phyloP scores from a whole-genome alignment of 2,797 vertebrate species.

The Sebastes umbrosus region DNA sequence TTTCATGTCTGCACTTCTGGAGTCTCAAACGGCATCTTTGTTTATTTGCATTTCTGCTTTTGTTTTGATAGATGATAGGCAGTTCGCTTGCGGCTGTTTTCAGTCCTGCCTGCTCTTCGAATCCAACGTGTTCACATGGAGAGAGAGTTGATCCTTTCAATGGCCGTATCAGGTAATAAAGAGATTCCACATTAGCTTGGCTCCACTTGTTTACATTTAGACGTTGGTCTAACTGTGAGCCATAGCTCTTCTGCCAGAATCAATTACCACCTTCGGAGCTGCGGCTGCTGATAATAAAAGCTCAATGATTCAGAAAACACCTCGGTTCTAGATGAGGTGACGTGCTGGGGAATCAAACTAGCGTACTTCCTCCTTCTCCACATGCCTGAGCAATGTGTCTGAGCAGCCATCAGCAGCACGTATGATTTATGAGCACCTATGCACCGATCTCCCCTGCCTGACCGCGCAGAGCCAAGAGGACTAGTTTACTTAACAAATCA shows the following conservation, averaged over 20 bases:
- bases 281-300: constrained; percentile 49
- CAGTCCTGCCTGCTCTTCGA: neutral
- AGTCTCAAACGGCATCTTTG: constrained; percentile 41
- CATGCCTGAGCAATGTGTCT: constrained; percentile 77
- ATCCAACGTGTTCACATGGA: neutral
- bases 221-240: constrained; percentile 38
- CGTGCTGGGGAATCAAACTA: constrained; percentile 57
- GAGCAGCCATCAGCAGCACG: constrained; percentile 41
- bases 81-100: constrained; percentile 8
- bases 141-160: constrained; percentile 22
- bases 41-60: constrained; percentile 51
- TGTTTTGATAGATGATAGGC: constrained; percentile 47
- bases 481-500: constrained; percentile 27
- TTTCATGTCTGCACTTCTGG: constrained; percentile 51
- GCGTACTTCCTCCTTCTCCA: constrained; percentile 71
- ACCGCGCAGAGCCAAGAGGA: constrained; percentile 25
- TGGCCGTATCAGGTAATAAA: constrained; percentile 25
- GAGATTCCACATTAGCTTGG: constrained; percentile 42
- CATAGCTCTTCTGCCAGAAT: constrained; percentile 49
- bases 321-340: constrained; percentile 33
- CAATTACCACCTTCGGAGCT: constrained; percentile 46
- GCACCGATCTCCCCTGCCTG: constrained; percentile 21
- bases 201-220: constrained; percentile 47
- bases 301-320: constrained; percentile 64
- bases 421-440: constrained; percentile 66